Base-by-base conservation (phyloP, 2,113 vertebrate species). In the Podarcis raffonei region DNA sequence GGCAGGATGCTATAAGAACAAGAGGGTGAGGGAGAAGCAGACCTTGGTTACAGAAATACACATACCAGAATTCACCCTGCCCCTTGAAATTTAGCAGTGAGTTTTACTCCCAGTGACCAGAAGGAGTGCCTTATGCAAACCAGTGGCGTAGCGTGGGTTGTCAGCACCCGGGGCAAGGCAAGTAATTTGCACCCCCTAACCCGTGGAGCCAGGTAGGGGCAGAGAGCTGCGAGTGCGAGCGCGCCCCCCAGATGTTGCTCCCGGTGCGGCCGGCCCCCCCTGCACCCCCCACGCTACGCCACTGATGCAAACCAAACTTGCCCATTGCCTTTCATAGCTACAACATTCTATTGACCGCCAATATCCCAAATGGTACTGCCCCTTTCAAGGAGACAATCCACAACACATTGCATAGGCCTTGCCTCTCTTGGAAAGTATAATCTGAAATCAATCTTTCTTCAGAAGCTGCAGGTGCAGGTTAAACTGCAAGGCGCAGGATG, bases 1-100 rank as follows among this genome's bases (percentile, higher is more conserved):
- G 97, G 95, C 99, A 99, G 94, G 99, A 99, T 1, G 98, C 99
- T 99, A 94, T 69, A 57, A 94, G 90, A 88, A 85, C 93, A 92
- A 72, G 6, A 83, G 25, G 37, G 87, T 89, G 81, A 25, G 20
- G 15, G 30, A 30, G 20, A 72, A 30, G 20, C 11, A 0, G 0
- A 69, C 9, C 86, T 1, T 1, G 71, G 35, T 94, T 92, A 95
- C 86, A 74, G 16, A 89, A 89, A 91, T 16, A 89, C 22, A 93
- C 76, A 87, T 81, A 69, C 9, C 22, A 69, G n/a, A 16, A 76
- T 0, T 0, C 0, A 65, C 66, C 2, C 3, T 59, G 42, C 22
- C 65, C 25, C n/a, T 7, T 9, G 11, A 62, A 62, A 9, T 42
- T 53, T 77, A n/a, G 76, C 23, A 87, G n/a, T 7, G 76, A 85